These are phyloP conservation scores for Dascyllus trimaculatus DNA, from an alignment of 2,113 vertebrate genomes.

Conservation along the genomic window DNA sequence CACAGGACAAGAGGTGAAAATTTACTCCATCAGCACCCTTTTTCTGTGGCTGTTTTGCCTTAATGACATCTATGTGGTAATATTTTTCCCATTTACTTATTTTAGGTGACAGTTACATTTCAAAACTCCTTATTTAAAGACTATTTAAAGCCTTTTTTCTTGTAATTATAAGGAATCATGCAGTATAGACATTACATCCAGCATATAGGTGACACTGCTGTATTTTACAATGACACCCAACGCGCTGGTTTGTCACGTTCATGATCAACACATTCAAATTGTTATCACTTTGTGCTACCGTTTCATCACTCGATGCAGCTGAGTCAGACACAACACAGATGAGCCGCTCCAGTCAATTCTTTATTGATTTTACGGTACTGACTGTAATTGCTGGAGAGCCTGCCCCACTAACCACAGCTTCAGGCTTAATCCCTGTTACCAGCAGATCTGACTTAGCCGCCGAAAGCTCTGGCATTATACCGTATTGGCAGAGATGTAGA, in stretches of 20 bases:
- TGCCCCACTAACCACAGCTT: not conserved
- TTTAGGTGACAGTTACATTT: not conserved
- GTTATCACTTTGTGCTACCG: not conserved
- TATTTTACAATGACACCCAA: not conserved
- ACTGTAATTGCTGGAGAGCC: not conserved
- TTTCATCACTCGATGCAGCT: not conserved
- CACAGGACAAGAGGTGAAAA: not conserved
- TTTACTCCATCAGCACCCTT: not conserved
- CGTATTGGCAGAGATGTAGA: not conserved
- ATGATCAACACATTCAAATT: not conserved
- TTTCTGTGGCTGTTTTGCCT: not conserved
- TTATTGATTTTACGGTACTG: conserved; percentile 1
- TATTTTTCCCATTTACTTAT: conserved; percentile 1
- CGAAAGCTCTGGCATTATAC: not conserved
- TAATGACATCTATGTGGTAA: not conserved
- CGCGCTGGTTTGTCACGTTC: not conserved
- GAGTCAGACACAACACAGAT: not conserved
- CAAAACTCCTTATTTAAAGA: not conserved
- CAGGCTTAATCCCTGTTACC: not conserved
- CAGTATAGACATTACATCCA: not conserved
- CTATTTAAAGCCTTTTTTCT: not conserved
- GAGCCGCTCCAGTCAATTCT: conserved; percentile 9
- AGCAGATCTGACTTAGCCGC: not conserved
- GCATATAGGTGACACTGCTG: not conserved
- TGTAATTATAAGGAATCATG: not conserved